Base-by-base conservation (phyloP, 2,113 vertebrate genomes). In the Trematomus loennbergii region DNA sequence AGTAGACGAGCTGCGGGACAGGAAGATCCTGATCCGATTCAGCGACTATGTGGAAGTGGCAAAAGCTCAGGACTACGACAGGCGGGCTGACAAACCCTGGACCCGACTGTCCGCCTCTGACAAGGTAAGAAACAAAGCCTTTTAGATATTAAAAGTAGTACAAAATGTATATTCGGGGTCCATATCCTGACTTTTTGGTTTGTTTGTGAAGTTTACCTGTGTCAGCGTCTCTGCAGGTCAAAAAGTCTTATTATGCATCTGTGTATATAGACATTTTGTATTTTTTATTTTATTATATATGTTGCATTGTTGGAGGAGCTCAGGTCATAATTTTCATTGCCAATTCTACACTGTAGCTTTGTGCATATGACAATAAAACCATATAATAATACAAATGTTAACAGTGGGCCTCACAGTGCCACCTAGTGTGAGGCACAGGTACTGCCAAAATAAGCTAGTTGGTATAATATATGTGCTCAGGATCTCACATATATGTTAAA, bases 11-110 rank as follows among this genome's bases (percentile, higher is more conserved):
- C 91, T 99, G 79, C 95, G 98, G 77, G 97, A 99, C 94, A 95
- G 98, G 78, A 99, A 99, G 93, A 99, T 99, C 83, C 96, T 99
- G 87, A 99, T 99, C 72, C 96, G 98, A 67, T 99, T 99, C 94
- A 99, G 98, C 9, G 98, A 99, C 82, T 99, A 99, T 1, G 98
- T 99, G 89, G 98, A 99, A 92, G 98, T 99, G 94, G 98, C 98
- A 50, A 99, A 98, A 96, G 98, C 98, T 88, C 98, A 99, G 96
- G 98, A 99, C 94, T 99, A 99, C 0, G 98, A 99, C 95, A 92
- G 98, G 72, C 90, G 98, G 67, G 97, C 98, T 0, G 98, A 99
- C 92, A 99, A 99, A 81, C 98, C 98, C 3, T 99, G 98, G 98
- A 99, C 98, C 9, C 90, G 98, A 70, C 95, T 99, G 84, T 99